Evolutionary conservation across 2,888 invertebrate species (phyloP), one percentile per base, ranked within the genome.

Genomic region (Lingula anatina): DNA sequence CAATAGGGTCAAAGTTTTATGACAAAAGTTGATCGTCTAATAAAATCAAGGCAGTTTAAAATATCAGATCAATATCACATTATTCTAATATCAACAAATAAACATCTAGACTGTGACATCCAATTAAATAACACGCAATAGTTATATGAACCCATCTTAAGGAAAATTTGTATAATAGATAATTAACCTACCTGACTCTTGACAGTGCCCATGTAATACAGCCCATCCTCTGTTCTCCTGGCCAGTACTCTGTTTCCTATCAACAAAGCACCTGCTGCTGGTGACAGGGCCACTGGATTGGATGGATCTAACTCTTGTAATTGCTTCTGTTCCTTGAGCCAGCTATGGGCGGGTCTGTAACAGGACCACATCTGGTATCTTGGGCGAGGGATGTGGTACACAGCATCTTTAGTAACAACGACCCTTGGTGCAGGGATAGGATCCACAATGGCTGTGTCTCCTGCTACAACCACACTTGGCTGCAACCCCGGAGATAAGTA

Each of bases 131-230:
- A n/a, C n/a, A n/a, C n/a, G n/a, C n/a, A 18, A 45, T 2, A 37
- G n/a, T 9, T 15, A 23, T n/a, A n/a, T n/a, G n/a, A n/a, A n/a
- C n/a, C n/a, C n/a, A n/a, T n/a, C n/a, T n/a, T n/a, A n/a, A n/a
- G n/a, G n/a, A n/a, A n/a, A n/a, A n/a, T n/a, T n/a, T n/a, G n/a
- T n/a, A n/a, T n/a, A n/a, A n/a, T n/a, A n/a, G n/a, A 31, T 31
- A 9, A 3, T 35, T 37, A 12, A 52, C 55, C 60, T 49, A 75
- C 75, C 67, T 76, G 73, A 56, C 68, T 71, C 53, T 74, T 68
- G 5, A 75, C 70, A 18, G 57, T 66, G 26, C 73, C 75, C 24
- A 61, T 53, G 54, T 76, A 76, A 57, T 72, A 76, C 45, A 66
- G 66, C 2, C 76, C 75, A 67, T 76, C 73, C 44, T 64, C 63